Conservation (phyloP, 2,888 invertebrate genomes). For the Tethea ocularis region DNA sequence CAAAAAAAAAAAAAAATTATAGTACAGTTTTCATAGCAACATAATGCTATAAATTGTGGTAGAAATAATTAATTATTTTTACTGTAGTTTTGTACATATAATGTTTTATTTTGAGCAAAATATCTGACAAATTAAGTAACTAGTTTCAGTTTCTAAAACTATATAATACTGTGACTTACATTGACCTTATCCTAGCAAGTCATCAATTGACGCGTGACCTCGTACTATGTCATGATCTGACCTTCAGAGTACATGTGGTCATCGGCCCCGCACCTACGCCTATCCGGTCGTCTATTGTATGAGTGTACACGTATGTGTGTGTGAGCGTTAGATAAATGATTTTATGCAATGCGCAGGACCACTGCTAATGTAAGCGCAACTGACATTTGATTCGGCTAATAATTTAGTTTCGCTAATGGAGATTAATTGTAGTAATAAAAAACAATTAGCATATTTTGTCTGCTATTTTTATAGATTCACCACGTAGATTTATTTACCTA, state of each 20-base stretch:
- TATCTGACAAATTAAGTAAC: no score
- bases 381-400: no score
- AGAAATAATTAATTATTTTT: no score
- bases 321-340: constrained; percentile 19
- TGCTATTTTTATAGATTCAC: no score
- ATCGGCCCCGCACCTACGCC: constrained; percentile 22
- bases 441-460: background rate
- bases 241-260: constrained; percentile 13
- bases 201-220: constrained; percentile 7
- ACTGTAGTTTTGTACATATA: no score
- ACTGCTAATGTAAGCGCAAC: background rate
- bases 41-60: no score
- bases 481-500: no score
- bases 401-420: background rate
- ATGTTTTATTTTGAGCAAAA: no score
- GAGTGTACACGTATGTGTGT: background rate
- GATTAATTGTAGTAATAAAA: background rate
- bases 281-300: constrained; percentile 28
- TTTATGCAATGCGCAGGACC: constrained; percentile 10
- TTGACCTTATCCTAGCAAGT: constrained; percentile 16
- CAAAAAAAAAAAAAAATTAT: no score
- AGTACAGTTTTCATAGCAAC: no score
- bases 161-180: no score
- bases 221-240: background rate
- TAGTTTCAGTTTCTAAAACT: no score